Base-by-base conservation (phyloP, 1,140 invertebrate species). In the Proales similis region DNA sequence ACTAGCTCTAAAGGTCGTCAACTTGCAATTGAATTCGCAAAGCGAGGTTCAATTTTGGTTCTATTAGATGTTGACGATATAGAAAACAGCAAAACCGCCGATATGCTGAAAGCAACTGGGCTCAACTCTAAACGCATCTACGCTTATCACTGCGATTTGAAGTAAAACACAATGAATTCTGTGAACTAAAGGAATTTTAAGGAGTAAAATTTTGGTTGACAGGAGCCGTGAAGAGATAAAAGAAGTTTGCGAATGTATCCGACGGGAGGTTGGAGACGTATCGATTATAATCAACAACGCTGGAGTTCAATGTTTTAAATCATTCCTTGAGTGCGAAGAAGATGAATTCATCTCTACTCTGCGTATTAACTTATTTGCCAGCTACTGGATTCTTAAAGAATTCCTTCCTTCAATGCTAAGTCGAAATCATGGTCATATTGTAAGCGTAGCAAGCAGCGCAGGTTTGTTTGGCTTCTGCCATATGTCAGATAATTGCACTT, bases 381-480 rank as follows among this genome's bases (percentile, higher is more conserved):
- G 26, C 36, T 61, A 61, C 24, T 61, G 57, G 81, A 82, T 79
- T 24, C 69, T 75, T 3, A 82, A 83, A 69, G 77, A 80, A 1
- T 84, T 84, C 72, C 77, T 98, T n/a, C 88, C 88, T 0, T 82
- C 86, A 48, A 87, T 97, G 79, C 81, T 86, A 57, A 67, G 72
- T 7, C 78, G 81, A 17, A 86, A 89, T 70, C 82, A 84, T 57
- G 93, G 93, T 0, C 94, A 98, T 68, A 85, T 98, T 64, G 90
- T 96, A 0, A 93, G 87, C 2, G 85, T 98, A 48, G 88, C 92
- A 0, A 92, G 88, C 42, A 81, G 92, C 67, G 92, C 92, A 19
- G 93, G 91, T n/a, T 79, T 71, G 0, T 51, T 71, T 29, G 72
- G 73, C 11, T 61, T 61, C 27, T 45, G 57, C 19, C 39, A 61